phyloP scores from a whole-genome alignment of 2,113 vertebrate species.

The Chaetodon auriga region DNA sequence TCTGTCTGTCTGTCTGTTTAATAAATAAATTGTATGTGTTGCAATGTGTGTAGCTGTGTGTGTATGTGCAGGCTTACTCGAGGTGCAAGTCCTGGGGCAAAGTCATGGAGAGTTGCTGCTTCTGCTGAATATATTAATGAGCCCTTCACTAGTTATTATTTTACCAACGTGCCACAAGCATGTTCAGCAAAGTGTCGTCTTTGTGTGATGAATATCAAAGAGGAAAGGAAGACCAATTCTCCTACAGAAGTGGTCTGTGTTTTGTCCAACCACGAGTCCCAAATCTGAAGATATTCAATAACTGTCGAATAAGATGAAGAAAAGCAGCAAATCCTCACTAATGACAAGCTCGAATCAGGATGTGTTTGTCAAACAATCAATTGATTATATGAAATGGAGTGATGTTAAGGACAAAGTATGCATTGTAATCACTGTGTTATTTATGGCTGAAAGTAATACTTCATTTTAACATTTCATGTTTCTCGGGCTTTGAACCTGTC shows the following conservation, averaged over 20 bases:
- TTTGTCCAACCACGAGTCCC: neutral
- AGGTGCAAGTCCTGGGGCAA: constrained; percentile 39
- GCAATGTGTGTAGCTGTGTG: constrained; percentile 7
- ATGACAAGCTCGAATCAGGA: neutral
- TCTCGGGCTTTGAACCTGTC: neutral
- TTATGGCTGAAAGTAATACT: too few relatives aligned
- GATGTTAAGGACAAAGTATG: neutral
- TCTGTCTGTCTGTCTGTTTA: constrained; percentile 40
- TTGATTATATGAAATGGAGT: neutral
- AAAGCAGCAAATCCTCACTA: neutral
- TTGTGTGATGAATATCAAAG: neutral
- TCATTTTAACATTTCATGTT: neutral
- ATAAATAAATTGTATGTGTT: constrained; percentile 64
- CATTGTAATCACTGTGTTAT: neutral
- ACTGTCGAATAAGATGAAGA: neutral
- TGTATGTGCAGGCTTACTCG: neutral
- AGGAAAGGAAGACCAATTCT: neutral
- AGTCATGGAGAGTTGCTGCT: constrained; percentile 40
- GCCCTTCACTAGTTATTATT: constrained; percentile 22
- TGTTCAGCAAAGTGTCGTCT: constrained; percentile 15
- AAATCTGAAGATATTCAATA: neutral
- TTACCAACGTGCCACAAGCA: neutral
- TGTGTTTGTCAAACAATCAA: neutral
- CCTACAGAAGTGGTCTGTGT: neutral
- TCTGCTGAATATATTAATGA: constrained; percentile 40